Base-by-base conservation (phyloP, 2,888 invertebrate genomes). In the Tromatobia lineatoria region DNA sequence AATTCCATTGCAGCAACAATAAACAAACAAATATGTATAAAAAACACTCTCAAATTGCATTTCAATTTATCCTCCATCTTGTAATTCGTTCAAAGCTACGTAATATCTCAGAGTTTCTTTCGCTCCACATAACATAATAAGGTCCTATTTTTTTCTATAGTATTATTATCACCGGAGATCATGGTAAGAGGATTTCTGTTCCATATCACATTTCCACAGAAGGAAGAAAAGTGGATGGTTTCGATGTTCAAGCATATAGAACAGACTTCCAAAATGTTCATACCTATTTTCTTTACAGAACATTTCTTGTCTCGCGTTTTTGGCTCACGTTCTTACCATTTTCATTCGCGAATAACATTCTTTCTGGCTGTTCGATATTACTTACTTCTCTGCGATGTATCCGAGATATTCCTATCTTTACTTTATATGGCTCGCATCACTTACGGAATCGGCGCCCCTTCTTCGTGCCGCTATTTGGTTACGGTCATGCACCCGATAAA, bases 161-260 rank as follows among this genome's bases (percentile, higher is more conserved):
- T 52, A 78, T 52, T 54, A 54, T 80, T 64, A 70, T 52, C 69
- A 38, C 6, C 23, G 20, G 45, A 59, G 57, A 73, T 69, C 25
- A 69, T 54, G 59, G 75, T 70, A 83, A 81, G 71, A 75, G 64
- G 47, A 75, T 82, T 57, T 52, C 34, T 13, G 23, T 50, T 73
- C 59, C 67, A 80, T 70, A 20, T 67, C 74, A 42, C 59, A 70
- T 75, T 85, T 85, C 57, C 18, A 50, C 11, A 64, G 64, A 61
- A 45, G 3, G 2, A 50, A 59, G 18, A 45, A 80, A 54, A 29
- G 47, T 42, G 20, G 25, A 54, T 59, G 57, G 25, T 23, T 25
- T 66, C 70, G 45, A 59, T 57, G 38, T 67, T 64, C 42, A 52
- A 79, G 34, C 7, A 10, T 38, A 64, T 67, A 18, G 25, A 69